Percentiles rank a stretch among this genome's conserved stretches.
Conservation (phyloP, 2,797 vertebrate species). For the Perodicticus potto region DNA sequence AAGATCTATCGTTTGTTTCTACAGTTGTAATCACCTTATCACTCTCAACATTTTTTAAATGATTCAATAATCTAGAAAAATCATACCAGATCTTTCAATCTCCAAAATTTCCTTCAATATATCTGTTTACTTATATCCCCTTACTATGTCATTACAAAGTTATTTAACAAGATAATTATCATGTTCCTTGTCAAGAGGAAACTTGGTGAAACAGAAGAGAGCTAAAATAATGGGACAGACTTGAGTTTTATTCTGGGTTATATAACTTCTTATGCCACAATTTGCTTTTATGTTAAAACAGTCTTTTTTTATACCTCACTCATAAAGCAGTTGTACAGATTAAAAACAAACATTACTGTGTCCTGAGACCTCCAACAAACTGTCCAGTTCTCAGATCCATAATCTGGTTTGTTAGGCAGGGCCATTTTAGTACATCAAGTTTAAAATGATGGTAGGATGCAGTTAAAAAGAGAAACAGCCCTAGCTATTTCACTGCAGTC, state of each 20-base stretch:
- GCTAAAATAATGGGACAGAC: neutral
- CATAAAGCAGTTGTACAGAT: neutral
- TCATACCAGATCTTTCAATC: slow-evolving; percentile 16
- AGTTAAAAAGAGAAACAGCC: neutral
- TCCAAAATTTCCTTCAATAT: neutral
- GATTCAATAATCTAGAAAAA: neutral
- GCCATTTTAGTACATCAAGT: neutral
- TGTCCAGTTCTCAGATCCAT: too few species aligned
- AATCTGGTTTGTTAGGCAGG: neutral
- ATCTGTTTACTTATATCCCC: neutral
- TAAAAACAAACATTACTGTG: neutral
- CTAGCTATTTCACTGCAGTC: neutral
- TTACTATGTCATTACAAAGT: neutral
- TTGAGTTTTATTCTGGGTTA: slow-evolving; percentile 6
- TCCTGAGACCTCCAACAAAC: neutral
- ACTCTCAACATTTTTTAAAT: neutral
- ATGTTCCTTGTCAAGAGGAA: neutral
- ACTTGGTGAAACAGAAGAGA: neutral
- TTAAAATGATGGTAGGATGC: neutral
- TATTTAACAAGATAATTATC: slow-evolving; percentile 4
- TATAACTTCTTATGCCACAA: neutral
- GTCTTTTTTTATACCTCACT: neutral
- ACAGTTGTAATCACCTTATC: neutral
- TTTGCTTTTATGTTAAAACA: neutral
- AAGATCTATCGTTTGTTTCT: neutral